Base-by-base conservation (phyloP, 2,797 vertebrate genomes). In the Podarcis lilfordi region DNA sequence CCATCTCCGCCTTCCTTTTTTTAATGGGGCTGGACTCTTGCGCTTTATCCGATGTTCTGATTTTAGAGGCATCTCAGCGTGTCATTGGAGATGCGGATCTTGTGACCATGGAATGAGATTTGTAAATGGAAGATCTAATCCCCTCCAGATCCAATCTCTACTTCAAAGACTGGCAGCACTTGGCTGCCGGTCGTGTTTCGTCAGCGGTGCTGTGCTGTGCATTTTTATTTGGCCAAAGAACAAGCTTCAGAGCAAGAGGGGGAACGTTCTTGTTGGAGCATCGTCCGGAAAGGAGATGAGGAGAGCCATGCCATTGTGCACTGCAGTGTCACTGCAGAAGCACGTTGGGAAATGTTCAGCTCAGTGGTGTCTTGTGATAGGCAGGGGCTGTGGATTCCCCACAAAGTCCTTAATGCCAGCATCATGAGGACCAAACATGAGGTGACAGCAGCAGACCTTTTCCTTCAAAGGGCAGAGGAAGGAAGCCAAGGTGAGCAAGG, bases 61-160 rank as follows among this genome's bases (percentile, higher is more conserved):
- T 88, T 87, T 75, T n/a, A 84, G 80, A 80, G 55, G 43, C 72
- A 29, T 69, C 75, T 89, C 27, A 9, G 80, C 80, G 35, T 17
- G 88, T 92, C 93, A 85, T 92, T 21, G 25, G 87, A 89, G 85
- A 43, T 45, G 32, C 29, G n/a, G 69, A 88, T 88, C 87, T 90
- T 82, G 59, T 82, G 76, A 82, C 69, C 0, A 1, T 35, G 80
- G 79, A 86, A n/a, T 0, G 23, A 81, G 89, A 75, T 66, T 90
- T 93, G 89, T 74, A 84, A 91, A 80, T 13, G 83, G 88, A 43
- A 55, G 37, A 50, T 80, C 80, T 89, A 75, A 92, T 91, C 80
- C 85, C 32, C 29, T 89, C 77, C 2, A 3, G 82, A 82, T 79
- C 74, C 59, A 75, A 78, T 50, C 86, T 72, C 55, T 64, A 35